phyloP scores from a whole-genome alignment of 1,140 invertebrate genomes.

The Nymphalis io region DNA sequence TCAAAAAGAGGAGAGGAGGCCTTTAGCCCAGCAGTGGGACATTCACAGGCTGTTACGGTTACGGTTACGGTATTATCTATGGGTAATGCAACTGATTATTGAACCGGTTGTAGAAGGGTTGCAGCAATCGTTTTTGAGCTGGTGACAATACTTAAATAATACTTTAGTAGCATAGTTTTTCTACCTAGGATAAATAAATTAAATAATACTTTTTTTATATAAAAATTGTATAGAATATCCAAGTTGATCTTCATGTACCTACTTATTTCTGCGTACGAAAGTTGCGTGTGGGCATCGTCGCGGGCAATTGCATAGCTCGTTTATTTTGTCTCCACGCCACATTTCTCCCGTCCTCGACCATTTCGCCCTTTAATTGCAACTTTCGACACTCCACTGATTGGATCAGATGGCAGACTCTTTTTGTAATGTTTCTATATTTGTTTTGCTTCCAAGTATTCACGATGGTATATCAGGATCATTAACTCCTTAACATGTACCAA shows the following conservation, averaged over 20 bases:
- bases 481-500: background rate
- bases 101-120: too few relatives aligned
- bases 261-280: constrained; percentile 48
- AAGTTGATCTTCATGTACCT: background rate
- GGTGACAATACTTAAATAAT: too few relatives aligned
- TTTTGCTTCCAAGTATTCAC: constrained; percentile 19
- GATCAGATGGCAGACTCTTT: constrained; percentile 27
- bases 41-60: too few relatives aligned
- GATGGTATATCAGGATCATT: background rate
- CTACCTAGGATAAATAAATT: too few relatives aligned
- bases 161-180: too few relatives aligned
- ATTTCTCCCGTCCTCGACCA: constrained; percentile 52
- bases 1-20: too few relatives aligned
- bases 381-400: constrained; percentile 54
- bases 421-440: constrained; percentile 24
- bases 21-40: too few relatives aligned
- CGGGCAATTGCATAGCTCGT: constrained; percentile 58
- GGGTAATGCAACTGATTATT: too few relatives aligned
- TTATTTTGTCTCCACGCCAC: constrained; percentile 60
- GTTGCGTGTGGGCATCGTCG: constrained; percentile 49
- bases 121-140: too few relatives aligned
- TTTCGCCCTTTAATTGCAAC: constrained; percentile 63
- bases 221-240: too few relatives aligned
- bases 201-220: too few relatives aligned
- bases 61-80: too few relatives aligned